Evolutionary conservation across 2,888 invertebrate species (phyloP), one percentile per base, ranked within the genome.

Genomic region (Rhopalosiphum nymphaeae): DNA sequence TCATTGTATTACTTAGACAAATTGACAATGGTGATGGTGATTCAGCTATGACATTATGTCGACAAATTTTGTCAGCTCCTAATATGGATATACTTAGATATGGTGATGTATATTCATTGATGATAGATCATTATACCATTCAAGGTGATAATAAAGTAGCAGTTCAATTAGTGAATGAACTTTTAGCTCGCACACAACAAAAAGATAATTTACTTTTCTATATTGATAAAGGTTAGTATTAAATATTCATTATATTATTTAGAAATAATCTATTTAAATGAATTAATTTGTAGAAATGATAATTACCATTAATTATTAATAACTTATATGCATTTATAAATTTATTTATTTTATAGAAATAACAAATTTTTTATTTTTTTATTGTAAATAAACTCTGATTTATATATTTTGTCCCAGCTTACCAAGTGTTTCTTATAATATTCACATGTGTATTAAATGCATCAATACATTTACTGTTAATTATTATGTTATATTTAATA

Each of bases 91-190:
- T 95, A 67, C 96, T 97, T 42, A 95, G 97, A 85, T 95, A 96
- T 36, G 97, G 97, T 16, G 97, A 97, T 95, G 96, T 97, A 89
- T 97, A 96, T 95, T 96, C 96, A 26, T 96, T 97, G 94, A 96
- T 97, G 95, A 96, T 97, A 57, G 96, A 96, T 95, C 96, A 97
- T 95, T 95, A 95, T 61, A 95, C 95, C 7, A 95, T 95, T 94
- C 93, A 95, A 44, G 95, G 95, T 67, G 95, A 95, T 93, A 95
- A 95, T 95, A 95, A 95, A 91, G 94, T 94, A 78, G 95, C 95
- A 16, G 94, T 95, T 57, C 95, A 95, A 67, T 94, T 95, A 5
- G 95, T 95, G 56, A 95, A 95, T 67, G 95, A 95, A 86, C 95
- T 95, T 57, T 4, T 94, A 10, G 29, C 86, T 94, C 91, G 61